These are phyloP conservation scores for Coranthus polyacanthus DNA, from an alignment of 2,797 vertebrate species.

Conservation along the genomic window DNA sequence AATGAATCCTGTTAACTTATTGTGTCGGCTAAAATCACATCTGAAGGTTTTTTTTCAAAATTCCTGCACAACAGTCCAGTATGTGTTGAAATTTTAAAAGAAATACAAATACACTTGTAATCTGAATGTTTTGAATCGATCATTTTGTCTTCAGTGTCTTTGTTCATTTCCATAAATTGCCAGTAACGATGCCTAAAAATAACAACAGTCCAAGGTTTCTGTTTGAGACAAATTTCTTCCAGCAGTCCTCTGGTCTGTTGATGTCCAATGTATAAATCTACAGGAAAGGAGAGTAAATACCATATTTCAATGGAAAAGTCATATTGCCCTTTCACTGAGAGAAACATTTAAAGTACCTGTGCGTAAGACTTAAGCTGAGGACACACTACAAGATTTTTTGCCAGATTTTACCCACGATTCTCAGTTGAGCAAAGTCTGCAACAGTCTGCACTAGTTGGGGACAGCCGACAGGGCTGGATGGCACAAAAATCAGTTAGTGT, in stretches of 20 bases:
- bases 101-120: slow-evolving; percentile 7
- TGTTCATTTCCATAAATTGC: slow-evolving; percentile 91
- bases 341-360: neutral
- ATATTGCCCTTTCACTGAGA: neutral
- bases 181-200: slow-evolving; percentile 90
- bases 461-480: no score
- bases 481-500: no score
- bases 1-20: neutral
- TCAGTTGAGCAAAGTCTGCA: no score
- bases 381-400: no score
- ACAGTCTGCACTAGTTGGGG: no score
- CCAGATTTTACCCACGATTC: no score
- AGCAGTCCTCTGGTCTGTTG: slow-evolving; percentile 93
- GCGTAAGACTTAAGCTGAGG: no score
- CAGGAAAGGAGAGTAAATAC: slow-evolving; percentile 22
- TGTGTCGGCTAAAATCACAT: slow-evolving; percentile 8
- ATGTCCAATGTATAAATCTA: slow-evolving; percentile 94
- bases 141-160: slow-evolving; percentile 60
- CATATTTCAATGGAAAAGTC: neutral
- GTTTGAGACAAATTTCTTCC: slow-evolving; percentile 95
- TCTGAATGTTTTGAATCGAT: slow-evolving; percentile 22
- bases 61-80: neutral
- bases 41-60: no score
- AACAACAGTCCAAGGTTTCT: slow-evolving; percentile 91
- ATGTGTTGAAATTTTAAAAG: neutral